These are phyloP conservation scores for Pocota personata DNA, from an alignment of 2,888 invertebrate genomes.

Conservation along the genomic window DNA sequence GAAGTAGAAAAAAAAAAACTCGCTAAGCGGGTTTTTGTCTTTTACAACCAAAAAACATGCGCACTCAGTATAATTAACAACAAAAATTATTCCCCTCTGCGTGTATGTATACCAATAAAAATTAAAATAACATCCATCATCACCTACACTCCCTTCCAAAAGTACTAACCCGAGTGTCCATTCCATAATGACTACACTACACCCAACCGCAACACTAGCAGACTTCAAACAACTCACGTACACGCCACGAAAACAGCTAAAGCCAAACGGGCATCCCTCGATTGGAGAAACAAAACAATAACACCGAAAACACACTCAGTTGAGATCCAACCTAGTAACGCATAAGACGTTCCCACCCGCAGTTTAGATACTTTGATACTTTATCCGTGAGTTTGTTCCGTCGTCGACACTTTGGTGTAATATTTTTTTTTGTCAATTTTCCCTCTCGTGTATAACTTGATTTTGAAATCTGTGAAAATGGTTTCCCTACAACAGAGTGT, in stretches of 20 bases:
- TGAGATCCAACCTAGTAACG: conserved; percentile 68
- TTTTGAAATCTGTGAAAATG: conserved; percentile 75
- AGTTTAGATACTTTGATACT: conserved; percentile 28
- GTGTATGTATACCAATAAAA: not conserved
- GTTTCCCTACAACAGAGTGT: conserved; percentile 77
- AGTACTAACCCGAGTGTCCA: not conserved
- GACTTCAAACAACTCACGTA: conserved; percentile 24
- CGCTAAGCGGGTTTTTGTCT: not conserved
- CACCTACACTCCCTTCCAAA: conserved; percentile 10
- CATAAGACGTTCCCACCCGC: conserved; percentile 48
- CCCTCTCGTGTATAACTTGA: not conserved
- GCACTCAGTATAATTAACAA: conserved; percentile 1
- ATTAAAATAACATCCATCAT: conserved; percentile 30
- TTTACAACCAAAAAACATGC: not conserved
- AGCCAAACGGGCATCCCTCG: conserved; percentile 44
- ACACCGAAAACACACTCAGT: conserved; percentile 54
- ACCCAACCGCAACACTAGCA: conserved; percentile 46
- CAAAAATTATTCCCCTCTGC: not conserved
- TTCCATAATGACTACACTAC: not conserved
- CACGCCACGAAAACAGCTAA: not conserved
- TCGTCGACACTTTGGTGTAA: conserved; percentile 1
- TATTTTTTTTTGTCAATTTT: conserved; percentile 18
- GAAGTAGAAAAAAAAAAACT: not conserved
- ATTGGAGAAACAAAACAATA: conserved; percentile 69
- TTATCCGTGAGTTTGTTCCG: conserved; percentile 20